These are phyloP conservation scores for Erebia aethiops DNA, from an alignment of 2,888 invertebrate species.

Conservation along the genomic window DNA sequence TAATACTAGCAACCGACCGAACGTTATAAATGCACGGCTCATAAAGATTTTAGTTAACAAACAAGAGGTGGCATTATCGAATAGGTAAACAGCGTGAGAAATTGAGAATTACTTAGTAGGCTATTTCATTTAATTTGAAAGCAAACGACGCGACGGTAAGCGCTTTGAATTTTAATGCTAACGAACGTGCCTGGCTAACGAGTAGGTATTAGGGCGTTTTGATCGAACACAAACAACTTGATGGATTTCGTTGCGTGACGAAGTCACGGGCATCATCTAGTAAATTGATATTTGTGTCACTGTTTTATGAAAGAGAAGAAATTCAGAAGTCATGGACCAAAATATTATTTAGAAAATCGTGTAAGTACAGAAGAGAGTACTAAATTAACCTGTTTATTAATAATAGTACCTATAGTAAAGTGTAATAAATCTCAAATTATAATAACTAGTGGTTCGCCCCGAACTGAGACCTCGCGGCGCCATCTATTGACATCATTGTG, in stretches of 20 bases:
- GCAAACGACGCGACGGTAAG: conserved; percentile 60
- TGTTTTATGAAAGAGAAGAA: no score
- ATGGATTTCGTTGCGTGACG: background rate
- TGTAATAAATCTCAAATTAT: no score
- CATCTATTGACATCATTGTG: no score
- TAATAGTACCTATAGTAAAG: no score
- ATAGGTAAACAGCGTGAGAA: conserved; percentile 61
- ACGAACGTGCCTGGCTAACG: conserved; percentile 13
- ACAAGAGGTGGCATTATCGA: conserved; percentile 53
- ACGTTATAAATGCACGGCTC: conserved; percentile 40
- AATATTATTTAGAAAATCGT: no score
- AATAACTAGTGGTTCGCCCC: no score
- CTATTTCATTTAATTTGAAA: conserved; percentile 71
- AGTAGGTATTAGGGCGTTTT: background rate
- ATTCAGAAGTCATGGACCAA: no score
- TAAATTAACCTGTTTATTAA: no score
- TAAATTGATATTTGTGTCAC: no score
- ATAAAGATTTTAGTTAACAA: background rate
- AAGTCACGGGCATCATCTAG: no score
- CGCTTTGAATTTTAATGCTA: conserved; percentile 67
- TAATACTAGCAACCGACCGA: background rate
- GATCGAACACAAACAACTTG: background rate
- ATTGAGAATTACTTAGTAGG: conserved; percentile 34
- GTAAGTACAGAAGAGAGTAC: no score
- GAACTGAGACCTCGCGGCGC: no score